These are phyloP conservation scores for Cataglyphis rosenhaueri DNA, from an alignment of 2,888 invertebrate genomes.

Conservation along the genomic window DNA sequence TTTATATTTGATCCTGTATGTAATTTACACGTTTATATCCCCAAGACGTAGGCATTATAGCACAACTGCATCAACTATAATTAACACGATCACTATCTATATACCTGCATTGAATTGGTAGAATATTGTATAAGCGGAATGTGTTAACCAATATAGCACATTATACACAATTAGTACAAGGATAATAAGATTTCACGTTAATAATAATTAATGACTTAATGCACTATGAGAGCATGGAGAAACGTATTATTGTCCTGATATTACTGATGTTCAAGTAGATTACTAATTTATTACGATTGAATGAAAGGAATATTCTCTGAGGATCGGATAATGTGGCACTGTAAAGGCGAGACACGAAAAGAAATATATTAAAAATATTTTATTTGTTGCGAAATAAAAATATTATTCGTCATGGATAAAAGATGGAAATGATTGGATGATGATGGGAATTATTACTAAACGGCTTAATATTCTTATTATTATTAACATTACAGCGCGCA, in stretches of 20 bases:
- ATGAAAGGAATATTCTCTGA: neutral
- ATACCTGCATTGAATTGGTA: conserved; percentile 16
- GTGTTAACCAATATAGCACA: conserved; percentile 24
- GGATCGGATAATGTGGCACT: conserved; percentile 18
- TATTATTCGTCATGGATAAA: neutral
- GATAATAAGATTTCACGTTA: neutral
- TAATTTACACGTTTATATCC: conserved; percentile 34
- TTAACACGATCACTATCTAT: conserved; percentile 7
- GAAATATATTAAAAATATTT: neutral
- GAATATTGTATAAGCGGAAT: conserved; percentile 19
- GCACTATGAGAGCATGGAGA: conserved; percentile 37
- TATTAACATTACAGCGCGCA: neutral
- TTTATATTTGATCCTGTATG: conserved; percentile 13
- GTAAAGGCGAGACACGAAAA: neutral
- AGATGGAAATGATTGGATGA: neutral
- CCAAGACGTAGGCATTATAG: conserved; percentile 1
- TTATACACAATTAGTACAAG: conserved; percentile 7
- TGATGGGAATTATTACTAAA: no score
- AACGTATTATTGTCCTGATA: conserved; percentile 1
- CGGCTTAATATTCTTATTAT: conserved; percentile 8
- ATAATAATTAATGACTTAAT: conserved; percentile 35
- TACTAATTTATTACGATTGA: conserved; percentile 61
- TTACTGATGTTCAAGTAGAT: conserved; percentile 43
- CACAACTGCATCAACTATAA: neutral
- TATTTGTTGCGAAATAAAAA: conserved; percentile 2